phyloP scores from a whole-genome alignment of 2,888 invertebrate species.

The Zelleria hepariella region DNA sequence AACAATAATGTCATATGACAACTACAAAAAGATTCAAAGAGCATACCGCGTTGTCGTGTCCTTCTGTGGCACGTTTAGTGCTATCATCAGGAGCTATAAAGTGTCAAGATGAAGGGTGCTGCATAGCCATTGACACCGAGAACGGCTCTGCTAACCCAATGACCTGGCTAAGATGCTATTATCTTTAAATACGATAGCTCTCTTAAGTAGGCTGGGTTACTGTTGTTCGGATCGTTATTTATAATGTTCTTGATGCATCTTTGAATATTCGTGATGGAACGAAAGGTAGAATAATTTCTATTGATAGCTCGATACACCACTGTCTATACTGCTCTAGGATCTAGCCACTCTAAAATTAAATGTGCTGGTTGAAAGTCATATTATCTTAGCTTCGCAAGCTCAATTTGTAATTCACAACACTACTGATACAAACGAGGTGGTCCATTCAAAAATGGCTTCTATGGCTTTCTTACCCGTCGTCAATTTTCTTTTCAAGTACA shows the following conservation, averaged over 20 bases:
- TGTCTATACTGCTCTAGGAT: no score
- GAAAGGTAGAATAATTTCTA: not conserved
- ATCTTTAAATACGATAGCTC: not conserved
- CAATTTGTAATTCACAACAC: not conserved
- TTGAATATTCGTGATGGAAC: not conserved
- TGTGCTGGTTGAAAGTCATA: not conserved
- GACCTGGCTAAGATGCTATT: constrained; percentile 15
- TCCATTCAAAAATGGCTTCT: no score
- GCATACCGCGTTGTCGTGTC: not conserved
- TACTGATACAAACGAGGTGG: no score
- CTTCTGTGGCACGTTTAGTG: not conserved
- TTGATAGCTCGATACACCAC: no score
- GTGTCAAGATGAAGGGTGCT: constrained; percentile 9
- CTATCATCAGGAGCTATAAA: constrained; percentile 9
- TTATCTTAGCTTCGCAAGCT: not conserved
- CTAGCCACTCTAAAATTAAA: no score
- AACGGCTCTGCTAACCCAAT: constrained; percentile 13
- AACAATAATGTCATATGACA: no score
- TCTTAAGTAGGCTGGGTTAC: not conserved
- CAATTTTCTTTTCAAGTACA: no score
- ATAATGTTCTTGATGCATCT: not conserved
- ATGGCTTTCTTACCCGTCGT: no score
- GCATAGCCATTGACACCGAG: constrained; percentile 7
- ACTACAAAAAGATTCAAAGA: no score
- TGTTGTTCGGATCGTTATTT: not conserved